Conservation (phyloP, 2,113 vertebrate species). For the Psilopsiagon aymara region DNA sequence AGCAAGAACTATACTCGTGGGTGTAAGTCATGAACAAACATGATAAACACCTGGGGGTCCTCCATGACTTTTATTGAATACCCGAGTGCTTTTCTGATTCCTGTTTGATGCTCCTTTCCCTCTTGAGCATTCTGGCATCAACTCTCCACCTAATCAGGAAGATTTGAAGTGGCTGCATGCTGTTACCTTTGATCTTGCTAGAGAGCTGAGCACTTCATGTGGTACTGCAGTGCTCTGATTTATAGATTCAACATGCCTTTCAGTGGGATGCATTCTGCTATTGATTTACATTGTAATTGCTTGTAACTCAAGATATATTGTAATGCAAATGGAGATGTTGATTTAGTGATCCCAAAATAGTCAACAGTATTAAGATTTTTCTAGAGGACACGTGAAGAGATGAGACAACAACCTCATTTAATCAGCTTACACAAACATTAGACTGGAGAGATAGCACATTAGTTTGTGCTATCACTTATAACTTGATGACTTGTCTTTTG, state of each 20-base stretch:
- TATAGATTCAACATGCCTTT: not conserved
- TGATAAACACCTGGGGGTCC: no score
- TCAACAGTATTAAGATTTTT: not conserved
- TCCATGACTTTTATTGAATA: not conserved
- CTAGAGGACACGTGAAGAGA: not conserved
- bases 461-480: not conserved
- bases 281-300: not conserved
- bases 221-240: not conserved
- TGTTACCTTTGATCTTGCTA: not conserved
- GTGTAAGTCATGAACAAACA: not conserved
- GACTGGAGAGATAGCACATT: not conserved
- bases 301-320: not conserved
- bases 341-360: not conserved
- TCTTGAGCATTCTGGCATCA: not conserved
- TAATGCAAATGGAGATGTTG: not conserved
- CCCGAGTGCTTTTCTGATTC: no score
- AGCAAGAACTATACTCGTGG: not conserved
- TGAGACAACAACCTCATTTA: not conserved
- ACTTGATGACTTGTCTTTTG: not conserved
- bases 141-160: accelerated
- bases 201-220: not conserved
- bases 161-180: accelerated
- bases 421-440: not conserved
- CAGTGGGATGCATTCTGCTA: not conserved
- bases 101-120: not conserved